Evolutionary conservation across 2,797 vertebrate species (phyloP), one percentile per base, ranked within the genome.

Genomic region (Ceyx erithaca): DNA sequence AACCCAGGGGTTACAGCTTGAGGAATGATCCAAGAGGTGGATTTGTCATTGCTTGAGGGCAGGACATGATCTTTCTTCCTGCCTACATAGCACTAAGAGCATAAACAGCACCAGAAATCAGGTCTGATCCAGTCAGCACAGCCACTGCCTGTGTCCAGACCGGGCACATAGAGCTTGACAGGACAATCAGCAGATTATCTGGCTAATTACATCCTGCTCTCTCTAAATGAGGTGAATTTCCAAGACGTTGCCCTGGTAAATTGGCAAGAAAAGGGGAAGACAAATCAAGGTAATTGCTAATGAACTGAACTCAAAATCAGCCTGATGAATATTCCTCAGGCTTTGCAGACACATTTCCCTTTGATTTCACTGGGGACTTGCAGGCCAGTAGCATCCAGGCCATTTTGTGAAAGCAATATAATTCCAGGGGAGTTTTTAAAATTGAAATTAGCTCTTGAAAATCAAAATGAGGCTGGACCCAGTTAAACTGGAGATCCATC

Each of bases 181-280:
- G 58, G 83, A 89, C 54, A 93, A 80, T n/a, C 87, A 89, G 86
- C 72, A 83, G 95, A 95, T 95, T 95, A 95, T 85, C 87, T 80
- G 89, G 64, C 78, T 96, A 95, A 95, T 96, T 94, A 80, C 90
- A 95, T 96, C 96, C 96, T 87, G 86, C 79, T 90, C 78, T 77
- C 37, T 86, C 78, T 87, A 94, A 95, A 92, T 68, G 80, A 93
- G 90, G 80, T 0, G 0, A 86, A 49, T 91, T 89, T 96, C 94
- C 73, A 92, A 90, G 78, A 80, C 2, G 4, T 89, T 86, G 83
- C 91, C 83, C 80, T 95, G 87, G 92, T 86, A 95, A 96, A 93
- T 76, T 91, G 89, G 87, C 87, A 90, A 52, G 57, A 89, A 37
- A 41, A 59, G 21, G 41, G 14, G 73, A 93, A 94, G 87, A 84